phyloP scores from a whole-genome alignment of 1,140 invertebrate genomes.

The Drosophila lini region DNA sequence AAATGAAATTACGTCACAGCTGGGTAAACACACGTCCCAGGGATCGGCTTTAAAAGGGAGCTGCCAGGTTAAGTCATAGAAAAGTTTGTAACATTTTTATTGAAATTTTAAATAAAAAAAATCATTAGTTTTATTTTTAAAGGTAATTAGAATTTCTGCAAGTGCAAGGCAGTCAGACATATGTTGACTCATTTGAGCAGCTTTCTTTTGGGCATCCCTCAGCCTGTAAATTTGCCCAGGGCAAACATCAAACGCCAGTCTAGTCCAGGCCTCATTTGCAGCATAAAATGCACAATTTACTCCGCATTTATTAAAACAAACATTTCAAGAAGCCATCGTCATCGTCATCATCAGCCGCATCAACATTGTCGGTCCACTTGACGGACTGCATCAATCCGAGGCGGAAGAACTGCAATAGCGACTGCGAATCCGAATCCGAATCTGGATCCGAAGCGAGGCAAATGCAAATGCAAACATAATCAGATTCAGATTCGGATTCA shows the following conservation, averaged over 20 bases:
- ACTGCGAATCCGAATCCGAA: constrained; percentile 8
- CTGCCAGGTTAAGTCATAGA: background rate
- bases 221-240: constrained; percentile 17
- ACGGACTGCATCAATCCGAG: constrained; percentile 31
- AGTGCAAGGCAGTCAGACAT: background rate
- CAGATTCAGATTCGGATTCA: constrained; percentile 20
- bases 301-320: constrained; percentile 61
- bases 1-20: constrained; percentile 73
- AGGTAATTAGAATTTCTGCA: background rate
- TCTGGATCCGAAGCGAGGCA: constrained; percentile 6
- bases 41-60: constrained; percentile 38
- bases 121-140: too few species aligned
- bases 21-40: constrained; percentile 57
- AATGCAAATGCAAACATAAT: constrained; percentile 60
- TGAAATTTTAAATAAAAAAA: too few species aligned
- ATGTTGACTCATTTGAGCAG: constrained; percentile 34
- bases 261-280: constrained; percentile 62
- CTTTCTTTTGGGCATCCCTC: background rate
- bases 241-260: constrained; percentile 61
- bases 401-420: constrained; percentile 43
- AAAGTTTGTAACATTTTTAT: background rate
- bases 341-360: constrained; percentile 27
- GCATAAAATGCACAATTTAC: constrained; percentile 76
- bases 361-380: constrained; percentile 48
- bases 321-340: constrained; percentile 47